Evolutionary conservation across 2,888 invertebrate genomes (phyloP).

Genomic region (Neuroscelio doddi): DNA sequence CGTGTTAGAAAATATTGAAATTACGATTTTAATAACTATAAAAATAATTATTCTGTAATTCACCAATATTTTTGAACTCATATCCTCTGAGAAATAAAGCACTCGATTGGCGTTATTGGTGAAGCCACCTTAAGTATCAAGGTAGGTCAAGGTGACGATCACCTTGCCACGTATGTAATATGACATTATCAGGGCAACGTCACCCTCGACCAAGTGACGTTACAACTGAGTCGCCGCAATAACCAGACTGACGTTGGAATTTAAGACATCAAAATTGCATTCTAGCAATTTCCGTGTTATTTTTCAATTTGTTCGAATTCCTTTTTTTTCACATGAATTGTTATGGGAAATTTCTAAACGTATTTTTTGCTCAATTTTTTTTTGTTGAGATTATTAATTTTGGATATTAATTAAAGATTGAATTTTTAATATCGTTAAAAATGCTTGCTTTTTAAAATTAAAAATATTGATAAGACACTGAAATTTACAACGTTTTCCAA

Average conservation of each 20-base stretch:
- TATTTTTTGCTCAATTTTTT: too few species aligned
- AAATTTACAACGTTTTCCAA: background rate
- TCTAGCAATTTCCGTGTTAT: too few species aligned
- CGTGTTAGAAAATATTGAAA: too few species aligned
- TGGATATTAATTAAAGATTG: too few species aligned
- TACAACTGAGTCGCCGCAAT: constrained; percentile 10
- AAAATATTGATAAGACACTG: constrained; percentile 16
- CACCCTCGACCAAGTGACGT: constrained; percentile 23
- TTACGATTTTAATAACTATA: background rate
- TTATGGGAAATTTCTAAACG: too few species aligned
- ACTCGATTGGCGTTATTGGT: constrained; percentile 29
- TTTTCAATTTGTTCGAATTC: too few species aligned
- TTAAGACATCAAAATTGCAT: background rate
- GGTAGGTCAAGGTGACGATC: constrained; percentile 64
- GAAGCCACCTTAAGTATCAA: constrained; percentile 58
- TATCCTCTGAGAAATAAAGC: constrained; percentile 28
- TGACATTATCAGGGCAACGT: constrained; percentile 42
- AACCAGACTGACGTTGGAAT: constrained; percentile 6
- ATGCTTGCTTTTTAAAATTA: too few species aligned
- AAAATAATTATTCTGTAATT: background rate
- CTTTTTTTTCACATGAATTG: too few species aligned
- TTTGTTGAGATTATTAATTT: too few species aligned
- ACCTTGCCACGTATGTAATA: constrained; percentile 53
- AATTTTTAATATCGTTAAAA: constrained; percentile 75
- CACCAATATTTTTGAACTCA: background rate